phyloP scores from a whole-genome alignment of 1,140 invertebrate genomes.

The Melitaea cinxia region DNA sequence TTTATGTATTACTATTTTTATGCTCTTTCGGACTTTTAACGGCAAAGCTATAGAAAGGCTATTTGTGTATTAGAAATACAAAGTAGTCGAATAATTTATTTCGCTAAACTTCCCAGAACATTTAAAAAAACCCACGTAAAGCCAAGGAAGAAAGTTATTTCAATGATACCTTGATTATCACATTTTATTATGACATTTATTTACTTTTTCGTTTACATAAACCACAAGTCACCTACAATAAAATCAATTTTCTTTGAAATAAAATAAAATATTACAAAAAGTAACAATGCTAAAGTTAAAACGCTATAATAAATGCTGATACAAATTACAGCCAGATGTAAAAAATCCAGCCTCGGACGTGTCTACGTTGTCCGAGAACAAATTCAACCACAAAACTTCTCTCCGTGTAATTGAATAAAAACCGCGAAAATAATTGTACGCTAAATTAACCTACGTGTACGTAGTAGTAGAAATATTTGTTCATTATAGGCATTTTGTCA shows the following conservation, averaged over 20 bases:
- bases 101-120: too few species aligned
- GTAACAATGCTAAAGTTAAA: conserved; percentile 33
- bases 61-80: too few species aligned
- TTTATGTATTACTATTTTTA: too few species aligned
- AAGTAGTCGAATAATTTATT: too few species aligned
- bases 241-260: neutral
- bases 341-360: conserved; percentile 20
- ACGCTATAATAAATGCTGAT: conserved; percentile 28
- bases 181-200: too few species aligned
- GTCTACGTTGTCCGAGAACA: conserved; percentile 3
- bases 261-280: conserved; percentile 8
- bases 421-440: conserved; percentile 20
- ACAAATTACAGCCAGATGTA: conserved; percentile 32
- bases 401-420: conserved; percentile 31
- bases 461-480: too few species aligned
- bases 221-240: neutral
- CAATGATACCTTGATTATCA: too few species aligned
- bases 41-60: too few species aligned
- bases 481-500: too few species aligned
- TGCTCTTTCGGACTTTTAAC: too few species aligned
- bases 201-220: neutral
- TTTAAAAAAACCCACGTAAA: too few species aligned
- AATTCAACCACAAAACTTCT: conserved; percentile 32
- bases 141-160: too few species aligned
- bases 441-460: conserved; percentile 20